A percentile compares a stretch with the other conserved stretches of the same genome.
Conservation (phyloP, 2,888 invertebrate species). For the Chaetogeoica ovagalla region DNA sequence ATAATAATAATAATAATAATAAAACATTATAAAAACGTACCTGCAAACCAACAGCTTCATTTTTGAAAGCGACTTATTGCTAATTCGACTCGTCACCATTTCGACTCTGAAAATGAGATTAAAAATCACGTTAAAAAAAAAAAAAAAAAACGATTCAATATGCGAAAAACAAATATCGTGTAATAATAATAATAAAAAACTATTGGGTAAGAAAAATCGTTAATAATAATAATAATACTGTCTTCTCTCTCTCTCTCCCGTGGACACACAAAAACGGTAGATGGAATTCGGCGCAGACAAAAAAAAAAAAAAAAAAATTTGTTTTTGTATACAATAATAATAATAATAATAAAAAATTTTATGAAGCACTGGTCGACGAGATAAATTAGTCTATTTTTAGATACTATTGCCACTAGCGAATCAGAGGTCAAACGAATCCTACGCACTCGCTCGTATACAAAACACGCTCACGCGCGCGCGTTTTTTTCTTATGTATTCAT, state of each 20-base stretch:
- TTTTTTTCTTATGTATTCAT: constrained; percentile 30
- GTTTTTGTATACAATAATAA: background rate
- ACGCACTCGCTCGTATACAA: constrained; percentile 28
- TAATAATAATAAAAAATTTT: constrained; percentile 8
- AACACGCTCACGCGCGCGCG: too few relatives aligned
- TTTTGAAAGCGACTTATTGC: constrained; percentile 30
- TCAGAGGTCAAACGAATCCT: constrained; percentile 52
- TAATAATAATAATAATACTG: too few relatives aligned
- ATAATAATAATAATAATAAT: too few relatives aligned
- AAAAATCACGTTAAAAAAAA: background rate
- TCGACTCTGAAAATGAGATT: constrained; percentile 39
- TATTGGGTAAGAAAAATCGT: too few relatives aligned
- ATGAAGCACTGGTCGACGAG: constrained; percentile 52
- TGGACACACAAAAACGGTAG: too few relatives aligned
- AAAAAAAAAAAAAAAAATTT: constrained; percentile 26
- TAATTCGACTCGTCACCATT: constrained; percentile 37
- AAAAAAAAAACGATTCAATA: background rate
- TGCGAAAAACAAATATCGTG: too few relatives aligned
- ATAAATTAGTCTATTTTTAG: constrained; percentile 52
- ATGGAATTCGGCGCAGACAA: too few relatives aligned
- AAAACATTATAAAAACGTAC: background rate
- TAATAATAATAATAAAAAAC: too few relatives aligned
- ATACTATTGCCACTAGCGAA: constrained; percentile 39
- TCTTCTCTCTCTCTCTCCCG: too few relatives aligned
- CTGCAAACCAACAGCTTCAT: constrained; percentile 52